Percentiles rank a stretch among this genome's conserved stretches.
Conservation (phyloP, 2,888 invertebrate genomes). For the Himalopsyche tibetana region DNA sequence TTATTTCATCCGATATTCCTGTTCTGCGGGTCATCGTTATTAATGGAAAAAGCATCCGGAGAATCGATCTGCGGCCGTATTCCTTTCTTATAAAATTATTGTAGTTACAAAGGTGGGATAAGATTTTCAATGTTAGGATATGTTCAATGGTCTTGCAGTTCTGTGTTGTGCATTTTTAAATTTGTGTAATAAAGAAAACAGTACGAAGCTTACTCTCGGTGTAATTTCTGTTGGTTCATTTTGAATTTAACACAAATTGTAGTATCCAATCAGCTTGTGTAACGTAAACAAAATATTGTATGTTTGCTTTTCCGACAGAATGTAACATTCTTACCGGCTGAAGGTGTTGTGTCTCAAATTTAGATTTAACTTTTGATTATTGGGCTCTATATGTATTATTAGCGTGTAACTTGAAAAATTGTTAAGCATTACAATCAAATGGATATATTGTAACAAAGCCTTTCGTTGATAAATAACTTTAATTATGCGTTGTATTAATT, state of each 20-base stretch:
- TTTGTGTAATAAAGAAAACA: slow-evolving; percentile 49
- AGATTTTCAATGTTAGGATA: slow-evolving; percentile 63
- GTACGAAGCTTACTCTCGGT: slow-evolving; percentile 41
- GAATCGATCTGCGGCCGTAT: slow-evolving; percentile 53
- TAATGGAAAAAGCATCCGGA: background rate
- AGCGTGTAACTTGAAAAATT: slow-evolving; percentile 38
- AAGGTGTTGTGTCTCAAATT: slow-evolving; percentile 44
- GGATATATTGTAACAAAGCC: slow-evolving; percentile 24
- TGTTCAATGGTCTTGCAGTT: slow-evolving; percentile 59
- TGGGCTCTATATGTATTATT: slow-evolving; percentile 46
- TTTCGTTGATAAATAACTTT: slow-evolving; percentile 35
- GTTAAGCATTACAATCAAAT: slow-evolving; percentile 43
- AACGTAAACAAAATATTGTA: slow-evolving; percentile 54
- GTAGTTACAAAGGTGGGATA: slow-evolving; percentile 55
- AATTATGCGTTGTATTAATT: slow-evolving; percentile 18
- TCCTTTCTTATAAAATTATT: slow-evolving; percentile 64
- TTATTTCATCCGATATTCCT: background rate
- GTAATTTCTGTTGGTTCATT: slow-evolving; percentile 44
- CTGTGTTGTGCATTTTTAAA: slow-evolving; percentile 62
- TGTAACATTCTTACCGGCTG: slow-evolving; percentile 46
- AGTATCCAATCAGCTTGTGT: slow-evolving; percentile 51
- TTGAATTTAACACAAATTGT: slow-evolving; percentile 32
- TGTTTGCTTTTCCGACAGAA: slow-evolving; percentile 52
- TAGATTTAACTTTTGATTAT: slow-evolving; percentile 34
- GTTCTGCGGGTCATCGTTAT: background rate